Percentiles rank a stretch among this genome's conserved stretches.
Evolutionary conservation across 2,113 vertebrate species (phyloP).

Genomic region (Anhinga anhinga): DNA sequence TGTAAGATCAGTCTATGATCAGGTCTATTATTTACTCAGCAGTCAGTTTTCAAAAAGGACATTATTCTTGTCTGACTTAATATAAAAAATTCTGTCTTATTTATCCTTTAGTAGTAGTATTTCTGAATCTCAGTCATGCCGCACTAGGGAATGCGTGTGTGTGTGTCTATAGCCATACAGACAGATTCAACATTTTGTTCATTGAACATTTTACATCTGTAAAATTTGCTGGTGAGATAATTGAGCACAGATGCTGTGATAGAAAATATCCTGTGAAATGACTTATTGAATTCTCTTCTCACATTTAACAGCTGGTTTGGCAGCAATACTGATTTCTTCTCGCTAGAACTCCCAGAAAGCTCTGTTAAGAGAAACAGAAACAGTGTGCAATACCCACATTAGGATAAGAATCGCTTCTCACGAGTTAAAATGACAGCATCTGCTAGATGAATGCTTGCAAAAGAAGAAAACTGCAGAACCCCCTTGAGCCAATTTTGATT

Average conservation of each 20-base stretch:
- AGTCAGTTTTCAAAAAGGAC: neutral
- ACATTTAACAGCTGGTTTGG: neutral
- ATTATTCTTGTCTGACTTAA: neutral
- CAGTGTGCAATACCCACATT: neutral
- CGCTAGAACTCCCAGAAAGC: neutral
- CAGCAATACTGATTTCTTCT: neutral
- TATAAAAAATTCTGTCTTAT: neutral
- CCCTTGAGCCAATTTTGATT: slow-evolving; percentile 17
- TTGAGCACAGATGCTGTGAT: neutral
- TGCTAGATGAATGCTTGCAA: neutral
- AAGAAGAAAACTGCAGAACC: neutral
- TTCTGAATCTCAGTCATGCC: neutral
- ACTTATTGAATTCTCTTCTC: neutral
- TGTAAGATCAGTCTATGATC: neutral
- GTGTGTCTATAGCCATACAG: neutral
- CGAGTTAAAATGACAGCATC: neutral
- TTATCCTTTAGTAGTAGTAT: neutral
- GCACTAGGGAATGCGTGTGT: neutral
- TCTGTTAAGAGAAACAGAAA: neutral
- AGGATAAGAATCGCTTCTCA: neutral
- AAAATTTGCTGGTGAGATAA: neutral
- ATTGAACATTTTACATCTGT: neutral
- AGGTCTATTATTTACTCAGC: neutral
- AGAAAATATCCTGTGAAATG: neutral
- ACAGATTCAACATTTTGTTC: neutral